Conservation (phyloP, 2,888 invertebrate species). For the Drosophila melanosoma region DNA sequence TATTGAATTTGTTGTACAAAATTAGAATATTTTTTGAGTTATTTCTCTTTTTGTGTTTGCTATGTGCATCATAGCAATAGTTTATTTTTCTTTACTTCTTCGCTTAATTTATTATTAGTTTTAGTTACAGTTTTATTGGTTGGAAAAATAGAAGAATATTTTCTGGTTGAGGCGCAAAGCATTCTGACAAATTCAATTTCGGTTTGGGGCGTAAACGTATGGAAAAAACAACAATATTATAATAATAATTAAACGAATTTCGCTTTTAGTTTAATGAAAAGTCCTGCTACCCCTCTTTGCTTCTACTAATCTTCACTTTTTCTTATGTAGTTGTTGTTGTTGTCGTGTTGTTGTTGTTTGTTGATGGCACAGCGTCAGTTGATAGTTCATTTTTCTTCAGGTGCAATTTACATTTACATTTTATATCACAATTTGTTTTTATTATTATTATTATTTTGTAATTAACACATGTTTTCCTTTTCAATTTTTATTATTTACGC, state of each 20-base stretch:
- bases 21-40: conserved; percentile 24
- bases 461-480: conserved; percentile 64
- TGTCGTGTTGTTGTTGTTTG: conserved; percentile 52
- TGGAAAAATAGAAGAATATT: conserved; percentile 75
- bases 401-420: conserved; percentile 76
- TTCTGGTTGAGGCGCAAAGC: conserved; percentile 58
- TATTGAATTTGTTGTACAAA: conserved; percentile 14
- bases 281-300: conserved; percentile 27
- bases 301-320: conserved; percentile 35
- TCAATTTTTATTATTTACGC: conserved; percentile 62
- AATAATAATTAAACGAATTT: conserved; percentile 37
- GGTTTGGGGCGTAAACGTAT: conserved; percentile 62
- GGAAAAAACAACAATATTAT: conserved; percentile 40
- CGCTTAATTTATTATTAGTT: conserved; percentile 32
- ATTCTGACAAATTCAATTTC: conserved; percentile 62
- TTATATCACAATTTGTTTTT: conserved; percentile 76
- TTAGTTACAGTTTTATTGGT: conserved; percentile 49
- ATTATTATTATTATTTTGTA: conserved; percentile 61
- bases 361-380: conserved; percentile 77
- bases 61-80: conserved; percentile 33
- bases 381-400: conserved; percentile 70
- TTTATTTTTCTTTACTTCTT: conserved; percentile 19
- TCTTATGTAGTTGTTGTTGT: conserved; percentile 46
- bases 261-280: conserved; percentile 28
- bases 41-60: conserved; percentile 16